Percentiles rank a stretch among this genome's conserved stretches.
These are phyloP conservation scores for Pogonomyrmex californicus DNA, from an alignment of 1,140 invertebrate genomes.

Conservation along the genomic window DNA sequence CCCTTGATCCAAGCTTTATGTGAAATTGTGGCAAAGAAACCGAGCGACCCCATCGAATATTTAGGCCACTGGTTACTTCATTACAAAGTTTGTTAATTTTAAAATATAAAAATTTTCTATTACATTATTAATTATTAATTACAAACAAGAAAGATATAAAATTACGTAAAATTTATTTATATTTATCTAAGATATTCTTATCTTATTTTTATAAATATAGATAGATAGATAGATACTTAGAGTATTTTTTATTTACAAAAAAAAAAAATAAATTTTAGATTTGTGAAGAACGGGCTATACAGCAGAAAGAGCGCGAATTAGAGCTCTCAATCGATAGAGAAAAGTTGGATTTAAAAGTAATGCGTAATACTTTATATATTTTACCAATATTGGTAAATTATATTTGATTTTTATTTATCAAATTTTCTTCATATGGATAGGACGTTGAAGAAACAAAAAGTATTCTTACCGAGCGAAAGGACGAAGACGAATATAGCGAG, in stretches of 20 bases:
- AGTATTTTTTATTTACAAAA: neutral
- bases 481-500: constrained; percentile 26
- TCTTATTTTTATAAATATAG: no score
- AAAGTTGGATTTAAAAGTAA: constrained; percentile 47
- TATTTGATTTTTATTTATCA: neutral
- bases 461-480: neutral
- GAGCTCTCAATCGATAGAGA: constrained; percentile 67
- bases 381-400: neutral
- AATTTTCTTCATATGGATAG: constrained; percentile 12
- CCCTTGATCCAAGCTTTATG: constrained; percentile 67
- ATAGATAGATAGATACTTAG: neutral
- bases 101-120: neutral
- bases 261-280: constrained; percentile 63
- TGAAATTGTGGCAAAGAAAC: constrained; percentile 78
- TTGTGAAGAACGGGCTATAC: constrained; percentile 67
- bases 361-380: neutral
- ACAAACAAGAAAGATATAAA: neutral
- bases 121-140: constrained; percentile 1
- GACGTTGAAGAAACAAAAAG: neutral
- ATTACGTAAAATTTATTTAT: neutral
- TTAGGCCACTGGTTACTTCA: constrained; percentile 80
- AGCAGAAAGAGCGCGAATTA: constrained; percentile 65
- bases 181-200: neutral
- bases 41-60: constrained; percentile 80
- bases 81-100: constrained; percentile 73